Percentiles rank a stretch among this genome's conserved stretches.
Conservation (phyloP, 2,888 invertebrate genomes). For the Agrochola litura region DNA sequence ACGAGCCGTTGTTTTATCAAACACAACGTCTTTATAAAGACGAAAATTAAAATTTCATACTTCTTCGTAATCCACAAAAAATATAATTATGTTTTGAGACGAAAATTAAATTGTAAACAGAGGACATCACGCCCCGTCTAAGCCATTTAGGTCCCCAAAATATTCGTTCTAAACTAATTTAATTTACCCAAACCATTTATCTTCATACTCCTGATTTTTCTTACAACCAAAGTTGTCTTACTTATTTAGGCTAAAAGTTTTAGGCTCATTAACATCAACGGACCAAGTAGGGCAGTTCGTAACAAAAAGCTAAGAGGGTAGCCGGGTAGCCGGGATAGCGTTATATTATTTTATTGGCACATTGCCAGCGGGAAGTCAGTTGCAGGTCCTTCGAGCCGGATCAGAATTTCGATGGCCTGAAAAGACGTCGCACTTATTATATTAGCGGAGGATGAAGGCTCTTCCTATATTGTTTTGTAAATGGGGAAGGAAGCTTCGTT, state of each 20-base stretch:
- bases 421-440: conserved; percentile 70
- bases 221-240: conserved; percentile 29
- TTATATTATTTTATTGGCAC: conserved; percentile 81
- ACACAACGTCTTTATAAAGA: background rate
- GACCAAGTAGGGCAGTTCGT: conserved; percentile 64
- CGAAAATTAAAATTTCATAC: conserved; percentile 13
- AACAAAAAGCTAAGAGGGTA: conserved; percentile 68
- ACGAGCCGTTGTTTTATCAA: background rate
- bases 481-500: background rate
- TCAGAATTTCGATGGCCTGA: conserved; percentile 73
- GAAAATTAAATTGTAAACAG: conserved; percentile 40
- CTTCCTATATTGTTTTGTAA: conserved; percentile 33
- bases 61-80: conserved; percentile 19
- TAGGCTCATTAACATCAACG: conserved; percentile 53
- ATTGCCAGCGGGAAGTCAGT: conserved; percentile 75
- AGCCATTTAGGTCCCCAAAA: conserved; percentile 24
- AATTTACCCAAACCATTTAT: conserved; percentile 41
- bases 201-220: conserved; percentile 39
- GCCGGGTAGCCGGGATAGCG: conserved; percentile 69
- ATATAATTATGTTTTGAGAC: conserved; percentile 1
- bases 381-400: conserved; percentile 71
- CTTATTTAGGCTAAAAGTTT: conserved; percentile 57
- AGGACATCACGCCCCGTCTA: background rate
- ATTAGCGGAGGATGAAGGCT: conserved; percentile 67
- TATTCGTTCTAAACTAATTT: conserved; percentile 23